Conservation (phyloP, 1,140 invertebrate genomes). For the Drosophila quadrilineata region DNA sequence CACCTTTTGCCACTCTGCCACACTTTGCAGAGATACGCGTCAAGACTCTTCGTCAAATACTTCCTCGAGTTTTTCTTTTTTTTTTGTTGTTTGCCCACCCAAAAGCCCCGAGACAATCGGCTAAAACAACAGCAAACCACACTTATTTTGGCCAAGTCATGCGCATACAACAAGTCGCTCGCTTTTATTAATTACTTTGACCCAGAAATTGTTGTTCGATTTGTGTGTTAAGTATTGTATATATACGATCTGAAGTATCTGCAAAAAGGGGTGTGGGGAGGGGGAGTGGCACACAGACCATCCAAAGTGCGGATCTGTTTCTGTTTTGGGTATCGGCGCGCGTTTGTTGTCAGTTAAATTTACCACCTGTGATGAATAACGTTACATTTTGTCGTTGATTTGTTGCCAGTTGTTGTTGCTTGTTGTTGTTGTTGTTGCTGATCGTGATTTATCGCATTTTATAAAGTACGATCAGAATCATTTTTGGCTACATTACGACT, state of each 20-base stretch:
- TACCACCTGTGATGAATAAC: conserved; percentile 79
- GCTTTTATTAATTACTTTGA: conserved; percentile 75
- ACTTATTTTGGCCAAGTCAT: conserved; percentile 61
- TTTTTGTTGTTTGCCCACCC: conserved; percentile 17
- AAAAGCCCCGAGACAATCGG: neutral
- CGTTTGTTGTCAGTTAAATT: conserved; percentile 78
- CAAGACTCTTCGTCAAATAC: neutral
- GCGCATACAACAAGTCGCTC: conserved; percentile 52
- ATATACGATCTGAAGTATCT: neutral
- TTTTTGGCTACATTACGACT: conserved; percentile 21
- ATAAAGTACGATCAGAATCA: conserved; percentile 46
- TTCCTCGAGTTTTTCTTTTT: conserved; percentile 24
- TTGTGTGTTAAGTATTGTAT: conserved; percentile 43
- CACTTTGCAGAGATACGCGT: neutral
- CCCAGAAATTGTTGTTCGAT: conserved; percentile 58
- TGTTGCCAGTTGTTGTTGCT: conserved; percentile 13
- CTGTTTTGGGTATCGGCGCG: conserved; percentile 43
- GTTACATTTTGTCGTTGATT: conserved; percentile 72
- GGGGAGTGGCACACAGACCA: conserved; percentile 33
- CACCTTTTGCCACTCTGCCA: neutral
- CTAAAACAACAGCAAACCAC: neutral
- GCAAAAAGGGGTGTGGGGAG: neutral
- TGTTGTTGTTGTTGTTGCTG: conserved; percentile 20
- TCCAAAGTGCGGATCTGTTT: conserved; percentile 21
- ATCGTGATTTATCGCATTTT: conserved; percentile 70